Conservation (phyloP, 2,113 vertebrate genomes). For the Tyto alba region DNA sequence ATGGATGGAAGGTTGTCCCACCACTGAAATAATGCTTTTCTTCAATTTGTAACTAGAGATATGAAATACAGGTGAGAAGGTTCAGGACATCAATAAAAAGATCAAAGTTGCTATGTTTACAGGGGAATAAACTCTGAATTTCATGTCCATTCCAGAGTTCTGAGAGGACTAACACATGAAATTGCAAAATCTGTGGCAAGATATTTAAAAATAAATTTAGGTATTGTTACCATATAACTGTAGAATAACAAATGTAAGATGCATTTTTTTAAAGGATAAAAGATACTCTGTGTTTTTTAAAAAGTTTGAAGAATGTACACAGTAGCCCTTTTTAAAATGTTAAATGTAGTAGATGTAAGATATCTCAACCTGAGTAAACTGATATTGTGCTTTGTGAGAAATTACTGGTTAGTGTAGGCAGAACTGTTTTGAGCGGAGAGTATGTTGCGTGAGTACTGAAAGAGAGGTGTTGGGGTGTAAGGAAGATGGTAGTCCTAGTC, state of each 20-base stretch:
- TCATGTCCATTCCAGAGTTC: background rate
- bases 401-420: background rate
- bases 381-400: background rate
- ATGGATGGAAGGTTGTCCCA: background rate
- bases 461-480: background rate
- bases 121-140: background rate
- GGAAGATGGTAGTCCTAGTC: background rate
- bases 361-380: background rate
- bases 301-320: background rate
- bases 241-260: background rate
- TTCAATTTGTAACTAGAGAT: background rate
- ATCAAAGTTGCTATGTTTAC: background rate
- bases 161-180: background rate
- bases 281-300: fast-evolving
- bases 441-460: background rate
- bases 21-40: background rate
- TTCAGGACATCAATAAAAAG: background rate
- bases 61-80: background rate
- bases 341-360: background rate
- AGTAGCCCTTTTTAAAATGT: background rate
- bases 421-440: background rate
- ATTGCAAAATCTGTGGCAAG: background rate
- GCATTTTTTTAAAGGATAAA: background rate
- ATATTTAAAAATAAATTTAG: background rate
- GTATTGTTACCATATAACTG: background rate